Evolutionary conservation across 53 echinoderm and acorn worm genomes (phyloP), one percentile per base, ranked within the genome.

Genomic region (Patiria pectinifera): DNA sequence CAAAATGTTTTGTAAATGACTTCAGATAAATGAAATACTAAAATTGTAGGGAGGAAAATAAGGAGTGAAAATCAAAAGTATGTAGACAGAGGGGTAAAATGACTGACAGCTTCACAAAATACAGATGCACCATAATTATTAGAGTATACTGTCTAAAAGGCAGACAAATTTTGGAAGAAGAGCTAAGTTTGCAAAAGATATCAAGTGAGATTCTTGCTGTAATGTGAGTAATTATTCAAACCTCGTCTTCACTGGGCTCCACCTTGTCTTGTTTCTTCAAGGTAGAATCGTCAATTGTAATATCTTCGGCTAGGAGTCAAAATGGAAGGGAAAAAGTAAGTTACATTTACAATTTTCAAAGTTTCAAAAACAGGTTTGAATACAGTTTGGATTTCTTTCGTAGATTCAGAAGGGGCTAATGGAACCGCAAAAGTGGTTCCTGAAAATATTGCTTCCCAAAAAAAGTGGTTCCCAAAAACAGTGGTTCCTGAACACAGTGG

Each of bases 291-390:
- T 96, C 96, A 92, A 97, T 93, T 76, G 95, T 80, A 48, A 97
- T 97, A 59, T 97, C 97, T 86, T 97, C 97, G 71, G 95, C 97
- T 97, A 61, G 63, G 69, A 60, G 14, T 76, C 3, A 91, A 86
- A 85, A 79, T 26, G 45, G 94, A 71, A 83, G 76, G 6, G 48
- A 82, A 69, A 75, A 25, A 16, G 14, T 66, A 66, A 66, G 19
- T 66, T 53, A 5, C 53, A 53, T 6, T 53, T 6, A 53, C 53
- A 53, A 5, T 53, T 53, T 53, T 53, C 6, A 53, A 6, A 53
- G 53, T 8, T 53, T 0, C 53, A 53, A 53, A 35, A 53, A 69
- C 1, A 69, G 69, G 10, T 69, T 69, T 69, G 69, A 11, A 69
- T 4, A 69, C 15, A 18, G 21, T 69, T 15, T 10, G 21, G 69